Conservation (phyloP, 1,140 invertebrate genomes). For the Oedothorax gibbosus region DNA sequence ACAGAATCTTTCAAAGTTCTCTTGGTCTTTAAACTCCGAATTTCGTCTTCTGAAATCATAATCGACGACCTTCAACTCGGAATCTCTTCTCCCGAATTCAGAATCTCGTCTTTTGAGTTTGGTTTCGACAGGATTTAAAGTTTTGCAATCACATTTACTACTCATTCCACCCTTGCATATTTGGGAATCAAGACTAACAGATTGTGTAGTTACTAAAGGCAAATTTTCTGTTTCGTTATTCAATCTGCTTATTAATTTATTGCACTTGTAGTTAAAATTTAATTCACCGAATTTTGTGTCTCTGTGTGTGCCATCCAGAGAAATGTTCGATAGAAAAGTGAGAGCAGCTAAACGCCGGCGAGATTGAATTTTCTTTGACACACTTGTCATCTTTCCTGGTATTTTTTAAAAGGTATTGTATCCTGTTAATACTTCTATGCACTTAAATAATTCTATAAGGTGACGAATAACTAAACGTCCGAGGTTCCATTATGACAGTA, state of each 20-base stretch:
- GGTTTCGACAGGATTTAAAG: not conserved
- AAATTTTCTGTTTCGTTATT: too few relatives aligned
- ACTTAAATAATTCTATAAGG: conserved; percentile 20
- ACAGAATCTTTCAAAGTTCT: conserved; percentile 19
- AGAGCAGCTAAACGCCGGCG: conserved; percentile 85
- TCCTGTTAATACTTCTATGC: too few relatives aligned
- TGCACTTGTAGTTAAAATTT: conserved; percentile 55
- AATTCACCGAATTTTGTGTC: conserved; percentile 80
- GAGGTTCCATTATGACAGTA: not conserved
- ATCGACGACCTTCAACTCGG: not conserved
- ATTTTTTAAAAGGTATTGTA: too few relatives aligned
- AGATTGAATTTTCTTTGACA: conserved; percentile 64
- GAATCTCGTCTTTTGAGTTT: conserved; percentile 36
- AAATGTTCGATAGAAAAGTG: conserved; percentile 94
- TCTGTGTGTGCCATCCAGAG: conserved; percentile 88
- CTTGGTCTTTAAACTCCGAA: conserved; percentile 47
- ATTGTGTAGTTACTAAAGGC: not conserved
- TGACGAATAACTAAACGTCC: conserved; percentile 4
- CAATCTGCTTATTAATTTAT: conserved; percentile 14
- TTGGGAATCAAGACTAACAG: conserved; percentile 6
- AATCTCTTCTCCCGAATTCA: not conserved
- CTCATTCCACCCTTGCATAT: not conserved
- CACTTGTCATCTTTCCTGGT: conserved; percentile 25
- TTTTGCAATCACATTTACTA: too few relatives aligned
- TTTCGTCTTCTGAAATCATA: conserved; percentile 26